These are phyloP conservation scores for Semnornis frantzii DNA, from an alignment of 2,113 vertebrate species.

Conservation along the genomic window DNA sequence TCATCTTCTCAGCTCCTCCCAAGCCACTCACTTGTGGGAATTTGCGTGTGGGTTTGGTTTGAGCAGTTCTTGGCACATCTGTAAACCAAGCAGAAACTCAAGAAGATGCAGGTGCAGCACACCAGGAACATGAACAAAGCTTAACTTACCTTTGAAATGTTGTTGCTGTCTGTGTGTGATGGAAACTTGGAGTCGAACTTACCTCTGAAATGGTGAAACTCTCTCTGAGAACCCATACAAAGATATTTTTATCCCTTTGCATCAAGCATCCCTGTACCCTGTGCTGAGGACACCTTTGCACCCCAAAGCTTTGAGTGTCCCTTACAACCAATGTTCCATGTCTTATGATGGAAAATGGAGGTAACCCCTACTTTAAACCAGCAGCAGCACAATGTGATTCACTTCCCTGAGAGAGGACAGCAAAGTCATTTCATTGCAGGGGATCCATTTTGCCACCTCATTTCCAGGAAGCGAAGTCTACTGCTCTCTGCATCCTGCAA, in stretches of 20 bases:
- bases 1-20: background rate
- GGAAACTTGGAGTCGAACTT: background rate
- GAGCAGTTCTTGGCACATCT: background rate
- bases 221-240: rapidly evolving
- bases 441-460: background rate
- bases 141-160: background rate
- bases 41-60: background rate
- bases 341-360: background rate
- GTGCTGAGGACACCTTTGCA: background rate
- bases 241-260: background rate
- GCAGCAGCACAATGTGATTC: background rate
- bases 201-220: background rate
- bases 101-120: background rate
- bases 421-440: background rate
- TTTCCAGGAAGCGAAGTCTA: background rate
- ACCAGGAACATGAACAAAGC: background rate
- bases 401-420: background rate
- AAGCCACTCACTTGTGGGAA: background rate
- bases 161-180: background rate
- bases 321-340: background rate
- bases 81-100: background rate
- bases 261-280: background rate
- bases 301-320: background rate
- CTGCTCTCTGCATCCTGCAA: background rate
- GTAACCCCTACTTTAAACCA: background rate